phyloP scores from a whole-genome alignment of 2,113 vertebrate genomes.

The Casuarius casuarius region DNA sequence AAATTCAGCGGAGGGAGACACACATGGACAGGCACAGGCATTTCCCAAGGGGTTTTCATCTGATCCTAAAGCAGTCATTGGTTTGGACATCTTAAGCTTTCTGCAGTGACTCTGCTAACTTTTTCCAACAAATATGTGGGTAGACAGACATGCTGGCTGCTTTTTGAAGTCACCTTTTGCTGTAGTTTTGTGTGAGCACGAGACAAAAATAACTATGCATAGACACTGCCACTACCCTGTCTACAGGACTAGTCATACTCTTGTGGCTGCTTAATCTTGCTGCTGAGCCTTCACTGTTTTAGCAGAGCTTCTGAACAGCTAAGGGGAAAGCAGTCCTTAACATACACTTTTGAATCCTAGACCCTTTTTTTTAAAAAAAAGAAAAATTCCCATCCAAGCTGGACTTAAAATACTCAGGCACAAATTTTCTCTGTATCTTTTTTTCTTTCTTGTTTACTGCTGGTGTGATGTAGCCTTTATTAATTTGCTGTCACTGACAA shows the following conservation, averaged over 20 bases:
- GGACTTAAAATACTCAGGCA: not conserved
- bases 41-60: not conserved
- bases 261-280: not conserved
- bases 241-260: not conserved
- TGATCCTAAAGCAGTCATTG: not conserved
- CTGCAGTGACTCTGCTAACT: not conserved
- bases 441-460: slow-evolving; percentile 41
- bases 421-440: not conserved
- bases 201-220: not conserved
- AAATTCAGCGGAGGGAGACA: not conserved
- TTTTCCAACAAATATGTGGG: not conserved
- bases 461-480: slow-evolving; percentile 7
- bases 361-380: not conserved
- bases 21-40: not conserved
- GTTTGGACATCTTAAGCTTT: not conserved
- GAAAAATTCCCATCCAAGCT: not conserved
- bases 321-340: not conserved
- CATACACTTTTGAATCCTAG: not conserved
- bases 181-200: not conserved
- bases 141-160: not conserved
- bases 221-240: not conserved
- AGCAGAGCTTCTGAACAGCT: not conserved
- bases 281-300: not conserved
- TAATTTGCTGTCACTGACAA: not conserved
- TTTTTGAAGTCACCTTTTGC: not conserved